Percentiles rank a stretch among this genome's conserved stretches.
Conservation (phyloP, 2,113 vertebrate species). For the Damaliscus lunatus region DNA sequence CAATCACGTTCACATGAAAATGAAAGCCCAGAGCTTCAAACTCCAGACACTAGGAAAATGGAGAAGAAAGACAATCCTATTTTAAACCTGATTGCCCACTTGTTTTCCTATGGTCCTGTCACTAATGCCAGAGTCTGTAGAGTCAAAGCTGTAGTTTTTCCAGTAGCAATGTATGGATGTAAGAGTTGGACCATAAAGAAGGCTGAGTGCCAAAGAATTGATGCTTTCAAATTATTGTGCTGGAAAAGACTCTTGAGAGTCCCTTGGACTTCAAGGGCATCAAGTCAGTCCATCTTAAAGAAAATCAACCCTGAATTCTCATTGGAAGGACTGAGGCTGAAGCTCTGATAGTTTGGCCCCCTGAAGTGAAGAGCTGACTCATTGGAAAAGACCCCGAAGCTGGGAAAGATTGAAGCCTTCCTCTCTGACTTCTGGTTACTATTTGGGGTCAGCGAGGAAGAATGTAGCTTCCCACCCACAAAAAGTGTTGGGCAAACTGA, state of each 20-base stretch:
- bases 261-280: background rate
- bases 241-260: background rate
- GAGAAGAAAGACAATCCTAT: background rate
- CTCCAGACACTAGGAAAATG: background rate
- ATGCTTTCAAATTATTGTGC: background rate
- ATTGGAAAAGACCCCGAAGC: background rate
- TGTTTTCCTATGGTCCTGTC: background rate
- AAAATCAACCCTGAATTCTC: background rate
- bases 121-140: background rate
- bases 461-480: background rate
- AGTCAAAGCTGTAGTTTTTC: background rate
- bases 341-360: background rate
- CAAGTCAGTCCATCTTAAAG: background rate
- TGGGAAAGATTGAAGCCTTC: background rate
- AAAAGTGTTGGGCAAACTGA: background rate
- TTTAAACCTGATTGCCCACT: background rate
- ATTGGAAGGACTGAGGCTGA: background rate
- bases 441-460: background rate
- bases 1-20: background rate
- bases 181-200: background rate
- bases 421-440: background rate
- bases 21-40: background rate
- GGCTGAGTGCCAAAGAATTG: background rate
- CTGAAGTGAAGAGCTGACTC: background rate
- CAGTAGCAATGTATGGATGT: background rate